phyloP scores from a whole-genome alignment of 1,140 invertebrate genomes.

The Drosophila repletoides region DNA sequence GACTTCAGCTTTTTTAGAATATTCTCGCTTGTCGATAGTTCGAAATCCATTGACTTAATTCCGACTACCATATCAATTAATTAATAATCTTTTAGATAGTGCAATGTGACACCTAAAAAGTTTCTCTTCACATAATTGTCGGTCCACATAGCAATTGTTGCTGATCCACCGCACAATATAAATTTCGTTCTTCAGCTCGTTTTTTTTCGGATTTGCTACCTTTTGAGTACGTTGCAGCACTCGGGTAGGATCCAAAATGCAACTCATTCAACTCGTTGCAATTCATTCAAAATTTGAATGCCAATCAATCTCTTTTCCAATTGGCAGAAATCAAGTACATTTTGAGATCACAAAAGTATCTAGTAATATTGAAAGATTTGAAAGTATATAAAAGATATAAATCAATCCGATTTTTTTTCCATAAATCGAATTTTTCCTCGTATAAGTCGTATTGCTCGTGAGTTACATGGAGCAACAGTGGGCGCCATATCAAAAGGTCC shows the following conservation, averaged over 20 bases:
- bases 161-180: conserved; percentile 10
- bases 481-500: too few species aligned
- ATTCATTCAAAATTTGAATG: too few species aligned
- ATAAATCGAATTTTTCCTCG: too few species aligned
- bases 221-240: conserved; percentile 18
- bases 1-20: conserved; percentile 17
- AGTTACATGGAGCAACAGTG: too few species aligned
- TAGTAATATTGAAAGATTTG: too few species aligned
- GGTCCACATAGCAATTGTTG: conserved; percentile 27
- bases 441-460: too few species aligned
- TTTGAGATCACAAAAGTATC: too few species aligned
- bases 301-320: too few species aligned
- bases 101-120: conserved; percentile 36
- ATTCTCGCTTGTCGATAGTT: conserved; percentile 24
- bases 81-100: conserved; percentile 6
- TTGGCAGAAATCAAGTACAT: too few species aligned
- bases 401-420: too few species aligned
- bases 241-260: conserved; percentile 12
- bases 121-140: conserved; percentile 36
- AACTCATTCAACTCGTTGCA: too few species aligned
- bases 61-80: conserved; percentile 27
- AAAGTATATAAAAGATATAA: too few species aligned
- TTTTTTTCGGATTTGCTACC: conserved; percentile 19
- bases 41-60: conserved; percentile 43
- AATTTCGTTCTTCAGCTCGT: conserved; percentile 15